These are phyloP conservation scores for Felis chaus DNA, from an alignment of 2,113 vertebrate species.

Conservation along the genomic window DNA sequence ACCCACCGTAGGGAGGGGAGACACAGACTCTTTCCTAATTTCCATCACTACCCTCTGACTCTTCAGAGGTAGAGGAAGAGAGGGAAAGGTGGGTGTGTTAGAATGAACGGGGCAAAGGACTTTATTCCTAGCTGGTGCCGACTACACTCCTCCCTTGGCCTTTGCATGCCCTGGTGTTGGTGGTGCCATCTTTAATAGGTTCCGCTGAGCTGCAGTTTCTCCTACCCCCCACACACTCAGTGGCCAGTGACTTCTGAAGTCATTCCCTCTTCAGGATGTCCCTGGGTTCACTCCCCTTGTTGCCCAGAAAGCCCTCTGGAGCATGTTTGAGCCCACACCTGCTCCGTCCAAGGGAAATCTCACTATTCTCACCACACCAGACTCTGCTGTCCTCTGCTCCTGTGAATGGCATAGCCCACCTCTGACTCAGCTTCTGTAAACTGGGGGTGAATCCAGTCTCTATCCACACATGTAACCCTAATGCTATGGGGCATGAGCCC, in stretches of 20 bases:
- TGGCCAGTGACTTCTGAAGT: not conserved
- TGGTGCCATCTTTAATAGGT: not conserved
- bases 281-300: not conserved
- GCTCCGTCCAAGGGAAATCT: not conserved
- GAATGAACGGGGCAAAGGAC: not conserved
- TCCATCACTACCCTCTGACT: not conserved
- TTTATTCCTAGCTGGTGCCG: not conserved
- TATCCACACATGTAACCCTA: not conserved
- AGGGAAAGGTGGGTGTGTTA: not conserved
- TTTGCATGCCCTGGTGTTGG: not conserved
- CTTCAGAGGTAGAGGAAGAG: not conserved
- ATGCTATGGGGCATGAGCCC: fast-evolving
- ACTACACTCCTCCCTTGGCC: not conserved
- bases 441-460: not conserved
- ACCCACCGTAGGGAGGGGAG: not conserved
- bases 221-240: not conserved
- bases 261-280: not conserved
- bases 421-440: not conserved
- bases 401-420: not conserved
- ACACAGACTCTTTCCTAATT: not conserved
- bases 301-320: not conserved
- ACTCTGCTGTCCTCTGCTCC: not conserved
- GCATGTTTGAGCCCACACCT: not conserved
- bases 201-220: not conserved
- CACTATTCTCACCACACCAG: not conserved